A percentile compares a stretch with the other conserved stretches of the same genome.
phyloP scores from a whole-genome alignment of 1,140 invertebrate genomes.

The Drosophila kikkawai region DNA sequence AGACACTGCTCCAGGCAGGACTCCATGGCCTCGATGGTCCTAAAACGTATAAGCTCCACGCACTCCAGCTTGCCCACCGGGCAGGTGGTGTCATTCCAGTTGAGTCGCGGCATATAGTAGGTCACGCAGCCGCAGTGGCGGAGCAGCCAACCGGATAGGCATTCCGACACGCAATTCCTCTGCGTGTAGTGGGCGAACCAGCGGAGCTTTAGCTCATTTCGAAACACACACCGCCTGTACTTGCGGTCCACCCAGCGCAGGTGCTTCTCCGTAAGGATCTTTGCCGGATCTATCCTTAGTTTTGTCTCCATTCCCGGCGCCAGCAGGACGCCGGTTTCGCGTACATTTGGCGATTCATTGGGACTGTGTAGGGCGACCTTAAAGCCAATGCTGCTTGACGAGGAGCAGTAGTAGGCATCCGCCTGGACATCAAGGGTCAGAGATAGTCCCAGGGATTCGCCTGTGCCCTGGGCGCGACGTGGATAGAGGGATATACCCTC shows the following conservation, averaged over 20 bases:
- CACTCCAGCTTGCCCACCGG: constrained; percentile 56
- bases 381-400: constrained; percentile 90
- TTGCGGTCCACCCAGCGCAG: constrained; percentile 87
- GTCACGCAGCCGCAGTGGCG: constrained; percentile 89
- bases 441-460: constrained; percentile 89
- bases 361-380: constrained; percentile 90
- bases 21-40: constrained; percentile 46
- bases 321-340: constrained; percentile 89
- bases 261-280: constrained; percentile 87
- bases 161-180: constrained; percentile 90
- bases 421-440: constrained; percentile 90
- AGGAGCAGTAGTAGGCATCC: constrained; percentile 91
- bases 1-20: constrained; percentile 86
- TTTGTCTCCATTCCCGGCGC: constrained; percentile 89
- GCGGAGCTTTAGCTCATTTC: constrained; percentile 87
- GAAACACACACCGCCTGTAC: constrained; percentile 90
- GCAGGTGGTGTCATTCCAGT: constrained; percentile 66
- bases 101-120: constrained; percentile 88
- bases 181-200: constrained; percentile 86
- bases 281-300: constrained; percentile 88
- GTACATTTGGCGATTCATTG: constrained; percentile 91
- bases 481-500: constrained; percentile 86
- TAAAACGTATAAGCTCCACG: constrained; percentile 59
- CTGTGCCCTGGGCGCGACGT: constrained; percentile 87
- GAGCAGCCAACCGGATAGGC: constrained; percentile 89